Conservation (phyloP, 2,888 invertebrate genomes). For the Cheilosia grossa region DNA sequence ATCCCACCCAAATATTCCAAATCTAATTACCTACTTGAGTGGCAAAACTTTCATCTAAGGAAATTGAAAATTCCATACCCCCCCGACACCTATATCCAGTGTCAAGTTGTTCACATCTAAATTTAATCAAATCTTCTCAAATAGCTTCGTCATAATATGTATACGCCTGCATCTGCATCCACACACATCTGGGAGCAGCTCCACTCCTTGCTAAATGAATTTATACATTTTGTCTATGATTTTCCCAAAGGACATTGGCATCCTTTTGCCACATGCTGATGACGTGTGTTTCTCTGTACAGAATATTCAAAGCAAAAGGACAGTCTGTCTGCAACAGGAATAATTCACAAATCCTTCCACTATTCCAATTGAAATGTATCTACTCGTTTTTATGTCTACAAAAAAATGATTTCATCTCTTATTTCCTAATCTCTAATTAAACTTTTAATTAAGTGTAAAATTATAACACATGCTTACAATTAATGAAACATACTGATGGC, state of each 20-base stretch:
- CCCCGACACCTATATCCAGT: neutral
- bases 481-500: slow-evolving; percentile 9
- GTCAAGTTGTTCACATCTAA: slow-evolving; percentile 43
- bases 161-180: neutral
- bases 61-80: slow-evolving; percentile 22
- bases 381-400: neutral
- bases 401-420: neutral
- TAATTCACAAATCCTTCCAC: neutral
- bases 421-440: slow-evolving; percentile 21
- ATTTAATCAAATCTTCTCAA: slow-evolving; percentile 62
- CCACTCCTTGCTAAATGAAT: slow-evolving; percentile 16
- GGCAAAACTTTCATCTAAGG: neutral
- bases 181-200: slow-evolving; percentile 4
- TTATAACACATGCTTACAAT: slow-evolving; percentile 34
- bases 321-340: neutral
- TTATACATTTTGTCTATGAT: slow-evolving; percentile 5
- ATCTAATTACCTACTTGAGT: slow-evolving; percentile 15
- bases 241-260: slow-evolving; percentile 14
- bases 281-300: neutral
- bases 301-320: neutral
- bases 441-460: slow-evolving; percentile 48
- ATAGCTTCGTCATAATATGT: slow-evolving; percentile 36
- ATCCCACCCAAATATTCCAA: neutral
- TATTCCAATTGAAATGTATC: neutral
- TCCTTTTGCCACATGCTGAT: neutral